Conservation (phyloP, 2,797 vertebrate genomes). For the Xenops minutus region DNA sequence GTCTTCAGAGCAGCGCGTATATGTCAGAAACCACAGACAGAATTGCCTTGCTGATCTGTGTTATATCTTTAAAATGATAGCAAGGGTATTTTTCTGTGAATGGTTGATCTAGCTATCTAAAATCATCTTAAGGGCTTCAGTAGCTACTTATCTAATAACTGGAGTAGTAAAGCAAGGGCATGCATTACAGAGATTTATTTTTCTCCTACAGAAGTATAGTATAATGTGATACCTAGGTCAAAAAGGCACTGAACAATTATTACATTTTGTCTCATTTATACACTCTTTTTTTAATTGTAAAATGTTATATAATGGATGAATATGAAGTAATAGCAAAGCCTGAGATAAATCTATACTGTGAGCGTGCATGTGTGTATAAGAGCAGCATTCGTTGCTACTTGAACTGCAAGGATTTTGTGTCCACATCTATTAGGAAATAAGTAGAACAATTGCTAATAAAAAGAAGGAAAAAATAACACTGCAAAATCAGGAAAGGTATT, state of each 20-base stretch:
- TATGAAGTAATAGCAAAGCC: neutral
- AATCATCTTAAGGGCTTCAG: neutral
- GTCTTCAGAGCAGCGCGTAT: fast-evolving
- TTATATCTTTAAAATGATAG: neutral
- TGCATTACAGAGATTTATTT: neutral
- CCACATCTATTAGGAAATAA: neutral
- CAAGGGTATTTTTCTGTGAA: neutral
- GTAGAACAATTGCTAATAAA: neutral
- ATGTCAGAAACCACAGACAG: neutral
- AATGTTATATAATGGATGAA: neutral
- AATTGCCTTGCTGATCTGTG: neutral
- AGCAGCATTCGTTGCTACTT: neutral
- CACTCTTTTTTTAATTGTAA: neutral
- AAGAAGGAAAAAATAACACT: neutral
- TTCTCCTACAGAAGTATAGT: neutral
- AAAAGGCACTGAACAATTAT: neutral
- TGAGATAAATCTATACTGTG: neutral
- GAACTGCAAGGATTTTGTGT: neutral
- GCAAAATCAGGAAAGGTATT: neutral
- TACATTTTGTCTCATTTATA: neutral
- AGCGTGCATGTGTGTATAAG: neutral
- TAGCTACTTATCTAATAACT: neutral
- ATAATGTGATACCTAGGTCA: neutral
- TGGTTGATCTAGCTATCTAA: neutral
- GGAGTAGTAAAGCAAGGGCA: neutral